A percentile compares a stretch with the other conserved stretches of the same genome.
These are phyloP conservation scores for Aromia moschata DNA, from an alignment of 2,888 invertebrate genomes.

Conservation along the genomic window DNA sequence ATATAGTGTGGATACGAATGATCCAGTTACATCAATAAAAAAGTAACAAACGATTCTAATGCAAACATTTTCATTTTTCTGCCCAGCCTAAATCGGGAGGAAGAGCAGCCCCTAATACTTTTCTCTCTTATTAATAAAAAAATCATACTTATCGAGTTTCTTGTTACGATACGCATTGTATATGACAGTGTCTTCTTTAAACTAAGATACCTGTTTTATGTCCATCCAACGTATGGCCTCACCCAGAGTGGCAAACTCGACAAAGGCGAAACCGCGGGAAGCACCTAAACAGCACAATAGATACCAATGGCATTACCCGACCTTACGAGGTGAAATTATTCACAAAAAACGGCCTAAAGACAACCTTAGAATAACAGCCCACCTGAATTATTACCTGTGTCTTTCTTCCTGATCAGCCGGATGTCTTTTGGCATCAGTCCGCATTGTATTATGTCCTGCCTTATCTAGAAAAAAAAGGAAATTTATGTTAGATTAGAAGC, in stretches of 20 bases:
- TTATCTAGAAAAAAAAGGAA: slow-evolving; percentile 68
- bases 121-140: slow-evolving; percentile 35
- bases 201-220: slow-evolving; percentile 80
- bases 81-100: slow-evolving; percentile 11
- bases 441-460: slow-evolving; percentile 78
- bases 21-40: slow-evolving; percentile 8
- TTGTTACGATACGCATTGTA: slow-evolving; percentile 33
- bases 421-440: slow-evolving; percentile 82
- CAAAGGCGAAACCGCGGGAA: slow-evolving; percentile 89
- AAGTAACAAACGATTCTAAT: slow-evolving; percentile 9
- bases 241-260: slow-evolving; percentile 89
- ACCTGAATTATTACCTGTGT: slow-evolving; percentile 74
- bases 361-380: slow-evolving; percentile 48
- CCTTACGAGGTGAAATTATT: slow-evolving; percentile 61
- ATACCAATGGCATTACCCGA: slow-evolving; percentile 63
- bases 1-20: too few species aligned
- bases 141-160: slow-evolving; percentile 42
- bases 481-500: too few species aligned
- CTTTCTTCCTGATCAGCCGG: slow-evolving; percentile 82
- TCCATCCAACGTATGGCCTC: slow-evolving; percentile 94
- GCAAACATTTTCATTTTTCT: background rate
- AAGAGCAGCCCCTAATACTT: slow-evolving; percentile 32
- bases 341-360: slow-evolving; percentile 68
- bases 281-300: slow-evolving; percentile 81
- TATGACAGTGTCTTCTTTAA: slow-evolving; percentile 51